phyloP scores from a whole-genome alignment of 2,113 vertebrate genomes.

The Engystomops pustulosus region DNA sequence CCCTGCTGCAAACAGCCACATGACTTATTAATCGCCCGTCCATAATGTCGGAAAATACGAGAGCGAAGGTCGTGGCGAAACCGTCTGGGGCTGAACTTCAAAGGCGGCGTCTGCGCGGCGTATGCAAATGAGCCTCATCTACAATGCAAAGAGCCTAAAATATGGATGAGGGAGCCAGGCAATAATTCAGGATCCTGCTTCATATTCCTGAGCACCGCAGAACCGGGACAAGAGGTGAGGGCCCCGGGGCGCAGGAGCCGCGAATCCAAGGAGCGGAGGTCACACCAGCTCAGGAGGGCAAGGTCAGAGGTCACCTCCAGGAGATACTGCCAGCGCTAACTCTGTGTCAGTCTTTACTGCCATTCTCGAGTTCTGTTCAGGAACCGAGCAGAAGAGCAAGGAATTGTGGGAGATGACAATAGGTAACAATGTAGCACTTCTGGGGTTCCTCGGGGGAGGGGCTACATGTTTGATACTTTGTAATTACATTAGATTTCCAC shows the following conservation, averaged over 20 bases:
- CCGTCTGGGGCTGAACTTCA: not conserved
- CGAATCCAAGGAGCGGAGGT: not conserved
- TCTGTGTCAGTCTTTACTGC: no score
- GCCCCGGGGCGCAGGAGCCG: not conserved
- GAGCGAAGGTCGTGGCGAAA: not conserved
- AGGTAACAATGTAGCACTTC: no score
- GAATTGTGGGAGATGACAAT: no score
- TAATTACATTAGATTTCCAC: no score
- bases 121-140: not conserved
- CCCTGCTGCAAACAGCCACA: not conserved
- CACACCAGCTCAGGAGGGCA: not conserved
- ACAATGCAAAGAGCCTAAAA: not conserved
- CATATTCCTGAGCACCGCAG: not conserved
- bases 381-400: no score
- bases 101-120: not conserved
- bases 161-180: not conserved
- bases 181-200: no score
- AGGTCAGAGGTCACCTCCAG: not conserved
- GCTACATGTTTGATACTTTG: no score
- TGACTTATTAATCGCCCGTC: not conserved
- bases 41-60: no score
- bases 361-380: no score
- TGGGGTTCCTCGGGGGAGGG: no score
- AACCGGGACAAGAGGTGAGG: no score
- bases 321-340: no score